Evolutionary conservation across 2,113 vertebrate genomes (phyloP).

Genomic region (Gallinago paraguaiae): DNA sequence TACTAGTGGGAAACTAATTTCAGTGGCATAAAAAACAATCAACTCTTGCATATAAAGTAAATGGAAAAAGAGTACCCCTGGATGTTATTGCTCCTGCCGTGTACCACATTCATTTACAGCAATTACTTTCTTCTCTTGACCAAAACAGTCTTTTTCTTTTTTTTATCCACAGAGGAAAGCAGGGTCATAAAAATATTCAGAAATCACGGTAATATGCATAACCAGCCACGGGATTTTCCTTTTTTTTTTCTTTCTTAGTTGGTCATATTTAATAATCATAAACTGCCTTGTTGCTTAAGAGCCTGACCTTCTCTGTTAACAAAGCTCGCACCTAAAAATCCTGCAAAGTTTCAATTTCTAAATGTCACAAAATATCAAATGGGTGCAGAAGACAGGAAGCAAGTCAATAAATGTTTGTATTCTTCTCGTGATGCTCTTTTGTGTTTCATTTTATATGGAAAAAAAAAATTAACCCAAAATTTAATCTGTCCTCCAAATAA

Average conservation of each 20-base stretch:
- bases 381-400: slow-evolving; percentile 48
- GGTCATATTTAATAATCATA: slow-evolving; percentile 52
- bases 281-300: slow-evolving; percentile 42
- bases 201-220: background rate
- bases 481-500: slow-evolving; percentile 42
- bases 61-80: background rate
- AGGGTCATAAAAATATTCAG: background rate
- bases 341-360: slow-evolving; percentile 63
- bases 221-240: background rate
- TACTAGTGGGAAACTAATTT: slow-evolving; percentile 64
- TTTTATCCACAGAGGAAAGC: background rate
- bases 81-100: background rate
- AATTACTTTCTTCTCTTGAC: slow-evolving; percentile 9
- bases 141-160: background rate
- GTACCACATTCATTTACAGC: background rate
- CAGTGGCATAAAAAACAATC: slow-evolving; percentile 46
- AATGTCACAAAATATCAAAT: slow-evolving; percentile 74
- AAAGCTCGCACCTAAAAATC: slow-evolving; percentile 39
- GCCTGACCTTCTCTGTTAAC: slow-evolving; percentile 47
- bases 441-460: slow-evolving; percentile 6
- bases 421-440: slow-evolving; percentile 49
- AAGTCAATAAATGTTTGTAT: slow-evolving; percentile 68
- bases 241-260: background rate
- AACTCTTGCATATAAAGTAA: slow-evolving; percentile 44
- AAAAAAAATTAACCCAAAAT: background rate